phyloP scores from a whole-genome alignment of 2,888 invertebrate species.

The Cryptus viduatorius region DNA sequence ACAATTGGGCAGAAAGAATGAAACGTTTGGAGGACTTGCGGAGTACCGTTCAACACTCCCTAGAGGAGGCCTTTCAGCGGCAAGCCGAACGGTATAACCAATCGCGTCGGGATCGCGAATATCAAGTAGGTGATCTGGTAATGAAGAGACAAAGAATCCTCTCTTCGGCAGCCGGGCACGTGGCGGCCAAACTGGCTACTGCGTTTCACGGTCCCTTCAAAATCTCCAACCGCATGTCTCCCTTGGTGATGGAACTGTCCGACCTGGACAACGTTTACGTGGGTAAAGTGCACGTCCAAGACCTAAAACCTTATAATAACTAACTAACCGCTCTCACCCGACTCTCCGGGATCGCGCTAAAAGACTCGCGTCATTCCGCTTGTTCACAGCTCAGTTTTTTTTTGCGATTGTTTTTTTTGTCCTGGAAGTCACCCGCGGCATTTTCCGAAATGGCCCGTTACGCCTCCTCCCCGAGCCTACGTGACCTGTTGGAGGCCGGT shows the following conservation, averaged over 20 bases:
- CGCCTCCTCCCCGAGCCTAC: too few relatives aligned
- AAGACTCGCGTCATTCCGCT: background rate
- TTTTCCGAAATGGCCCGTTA: background rate
- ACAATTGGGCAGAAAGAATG: constrained; percentile 24
- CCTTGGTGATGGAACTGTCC: too few relatives aligned
- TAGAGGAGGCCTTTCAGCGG: constrained; percentile 5
- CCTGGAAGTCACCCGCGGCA: background rate
- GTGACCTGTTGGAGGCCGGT: too few relatives aligned
- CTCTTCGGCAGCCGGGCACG: background rate
- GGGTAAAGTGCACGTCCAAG: constrained; percentile 20
- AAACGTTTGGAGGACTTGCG: background rate
- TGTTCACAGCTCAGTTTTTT: background rate
- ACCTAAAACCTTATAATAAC: background rate
- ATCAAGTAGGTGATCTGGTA: background rate
- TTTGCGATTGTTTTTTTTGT: background rate
- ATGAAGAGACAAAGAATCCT: constrained; percentile 2
- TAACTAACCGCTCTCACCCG: background rate
- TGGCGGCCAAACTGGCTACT: constrained; percentile 18
- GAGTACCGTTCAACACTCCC: background rate
- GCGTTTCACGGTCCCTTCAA: constrained; percentile 14
- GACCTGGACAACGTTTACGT: background rate
- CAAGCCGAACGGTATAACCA: constrained; percentile 6
- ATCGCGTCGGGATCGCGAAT: background rate
- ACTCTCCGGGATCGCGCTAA: background rate
- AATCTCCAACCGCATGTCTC: too few relatives aligned